Conservation (phyloP, 2,797 vertebrate species). For the Schizopygopsis malacanthus region DNA sequence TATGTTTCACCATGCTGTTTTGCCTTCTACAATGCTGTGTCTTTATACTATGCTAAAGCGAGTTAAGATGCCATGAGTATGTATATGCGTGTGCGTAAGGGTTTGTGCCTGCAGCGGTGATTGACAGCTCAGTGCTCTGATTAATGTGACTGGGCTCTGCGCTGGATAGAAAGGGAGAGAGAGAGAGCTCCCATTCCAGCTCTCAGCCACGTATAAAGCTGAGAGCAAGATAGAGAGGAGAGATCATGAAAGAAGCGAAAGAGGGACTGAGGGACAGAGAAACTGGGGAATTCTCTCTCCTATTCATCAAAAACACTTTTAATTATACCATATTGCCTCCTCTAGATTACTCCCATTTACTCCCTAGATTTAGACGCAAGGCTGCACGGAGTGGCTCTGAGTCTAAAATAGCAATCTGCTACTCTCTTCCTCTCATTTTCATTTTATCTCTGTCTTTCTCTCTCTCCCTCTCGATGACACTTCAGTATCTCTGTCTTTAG, state of each 20-base stretch:
- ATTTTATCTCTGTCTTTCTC: conserved; percentile 16
- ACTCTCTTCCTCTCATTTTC: conserved; percentile 24
- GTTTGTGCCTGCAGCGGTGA: conserved; percentile 11
- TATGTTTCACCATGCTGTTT: neutral
- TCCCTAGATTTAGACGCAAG: conserved; percentile 42
- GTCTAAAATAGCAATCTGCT: conserved; percentile 57
- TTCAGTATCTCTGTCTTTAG: conserved; percentile 48
- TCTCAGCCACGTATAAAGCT: conserved; percentile 26
- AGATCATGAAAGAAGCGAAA: conserved; percentile 21
- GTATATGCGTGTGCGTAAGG: conserved; percentile 21
- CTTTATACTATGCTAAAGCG: neutral
- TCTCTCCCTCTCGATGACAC: conserved; percentile 43
- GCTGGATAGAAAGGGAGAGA: conserved; percentile 18
- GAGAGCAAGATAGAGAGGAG: conserved; percentile 26
- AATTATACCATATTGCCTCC: conserved; percentile 59
- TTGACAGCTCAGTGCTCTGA: conserved; percentile 48
- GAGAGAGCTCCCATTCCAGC: conserved; percentile 6
- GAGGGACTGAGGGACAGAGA: conserved; percentile 40
- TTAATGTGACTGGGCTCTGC: conserved; percentile 36
- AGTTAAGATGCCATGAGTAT: conserved; percentile 13
- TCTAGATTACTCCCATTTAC: conserved; percentile 59
- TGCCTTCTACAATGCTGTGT: neutral
- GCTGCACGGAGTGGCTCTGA: conserved; percentile 42
- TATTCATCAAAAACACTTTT: conserved; percentile 61
- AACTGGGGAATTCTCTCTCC: conserved; percentile 39